Conservation (phyloP, 2,113 vertebrate species). For the Oxygymnocypris stewartii region DNA sequence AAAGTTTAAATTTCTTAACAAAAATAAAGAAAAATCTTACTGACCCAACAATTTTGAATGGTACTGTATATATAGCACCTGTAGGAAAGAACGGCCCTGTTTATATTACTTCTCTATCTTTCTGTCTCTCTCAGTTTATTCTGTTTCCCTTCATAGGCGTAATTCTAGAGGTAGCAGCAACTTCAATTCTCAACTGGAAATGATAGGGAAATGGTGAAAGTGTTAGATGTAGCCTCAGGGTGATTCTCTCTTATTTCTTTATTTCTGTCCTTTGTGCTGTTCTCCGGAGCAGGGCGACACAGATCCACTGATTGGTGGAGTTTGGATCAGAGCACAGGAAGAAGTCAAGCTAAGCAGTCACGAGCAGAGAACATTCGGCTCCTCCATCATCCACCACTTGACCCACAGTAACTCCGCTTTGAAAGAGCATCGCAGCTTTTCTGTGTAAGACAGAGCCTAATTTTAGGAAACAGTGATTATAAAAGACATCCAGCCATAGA, state of each 20-base stretch:
- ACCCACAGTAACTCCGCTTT: slow-evolving; percentile 44
- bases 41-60: background rate
- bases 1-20: background rate
- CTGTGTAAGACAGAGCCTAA: background rate
- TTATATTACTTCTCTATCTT: background rate
- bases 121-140: slow-evolving; percentile 29
- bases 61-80: background rate
- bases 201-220: slow-evolving; percentile 58
- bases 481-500: slow-evolving; percentile 22
- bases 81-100: background rate
- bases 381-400: slow-evolving; percentile 33
- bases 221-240: slow-evolving; percentile 58
- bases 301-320: slow-evolving; percentile 43
- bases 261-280: slow-evolving; percentile 50
- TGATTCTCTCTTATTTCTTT: slow-evolving; percentile 56
- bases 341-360: slow-evolving; percentile 32
- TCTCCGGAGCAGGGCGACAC: slow-evolving; percentile 51
- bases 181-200: slow-evolving; percentile 66
- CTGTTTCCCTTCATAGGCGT: slow-evolving; percentile 60
- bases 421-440: slow-evolving; percentile 44
- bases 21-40: background rate
- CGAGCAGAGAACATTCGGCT: slow-evolving; percentile 41
- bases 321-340: slow-evolving; percentile 42
- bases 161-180: slow-evolving; percentile 59
- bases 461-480: slow-evolving; percentile 32